Base-by-base conservation (phyloP, 2,113 vertebrate species). In the Cyanocitta stelleri region DNA sequence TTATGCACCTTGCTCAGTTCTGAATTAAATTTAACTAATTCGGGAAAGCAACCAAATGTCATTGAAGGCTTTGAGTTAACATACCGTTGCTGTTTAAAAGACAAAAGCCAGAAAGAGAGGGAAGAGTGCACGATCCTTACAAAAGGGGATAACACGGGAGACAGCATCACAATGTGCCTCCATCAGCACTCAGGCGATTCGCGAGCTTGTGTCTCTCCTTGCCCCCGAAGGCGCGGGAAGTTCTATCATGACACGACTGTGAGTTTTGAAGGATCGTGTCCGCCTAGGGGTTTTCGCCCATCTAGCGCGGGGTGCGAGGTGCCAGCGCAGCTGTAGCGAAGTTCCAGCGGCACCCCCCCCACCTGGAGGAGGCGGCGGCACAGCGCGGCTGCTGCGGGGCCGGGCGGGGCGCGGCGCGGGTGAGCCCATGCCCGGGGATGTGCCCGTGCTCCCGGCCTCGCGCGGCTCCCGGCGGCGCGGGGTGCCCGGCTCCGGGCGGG, bases 171-270 rank as follows among this genome's bases (percentile, higher is more conserved):
- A 2, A 1, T 1, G 59, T 17, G 39, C 49, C 44, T 35, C 14
- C 9, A 13, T 2, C 33, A 4, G 66, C 68, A 0, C 3, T 4
- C 33, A 1, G 62, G 33, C 3, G 7, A 11, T 0, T 6, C 0
- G 26, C 4, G 15, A 76, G 43, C 52, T 3, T 0, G 32, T 0
- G 30, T 1, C 17, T 5, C 29, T 33, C 39, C 44, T 3, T 2
- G 27, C 16, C 33, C 33, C 43, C 17, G 4, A 7, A 24, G 46
- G 23, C 2, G 23, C 30, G 4, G 73, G 7, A 56, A 64, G 8
- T 56, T 83, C 22, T 15, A 3, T 3, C 35, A 6, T 1, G 29
- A 16, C 32, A 39, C 4, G 14, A 16, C 19, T 0, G 58, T 1
- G 59, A 56, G 33, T n/a, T 69, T 35, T 10, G 23, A n/a, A 16